phyloP scores from a whole-genome alignment of 2,113 vertebrate species.

The Crypturellus undulatus region DNA sequence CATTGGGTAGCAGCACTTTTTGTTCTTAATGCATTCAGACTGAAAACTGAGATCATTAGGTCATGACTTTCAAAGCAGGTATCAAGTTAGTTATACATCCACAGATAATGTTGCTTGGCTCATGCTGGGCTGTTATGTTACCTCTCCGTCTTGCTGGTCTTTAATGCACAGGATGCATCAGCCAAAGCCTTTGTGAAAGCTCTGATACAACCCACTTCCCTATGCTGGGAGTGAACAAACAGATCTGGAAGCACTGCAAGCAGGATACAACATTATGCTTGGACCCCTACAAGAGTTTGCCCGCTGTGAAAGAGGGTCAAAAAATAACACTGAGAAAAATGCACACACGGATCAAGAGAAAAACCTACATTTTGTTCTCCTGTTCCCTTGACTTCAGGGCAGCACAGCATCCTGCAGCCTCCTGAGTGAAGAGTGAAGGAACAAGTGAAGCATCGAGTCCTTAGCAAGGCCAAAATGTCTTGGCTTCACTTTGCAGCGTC shows the following conservation, averaged over 20 bases:
- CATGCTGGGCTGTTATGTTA: not conserved
- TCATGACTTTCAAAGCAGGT: not conserved
- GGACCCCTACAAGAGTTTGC: not conserved
- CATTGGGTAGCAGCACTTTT: not conserved
- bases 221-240: accelerated
- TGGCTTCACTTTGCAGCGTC: not conserved
- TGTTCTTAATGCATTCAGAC: not conserved
- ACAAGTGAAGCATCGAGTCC: accelerated
- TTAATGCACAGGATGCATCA: not conserved
- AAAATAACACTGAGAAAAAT: not conserved
- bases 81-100: not conserved
- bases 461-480: not conserved
- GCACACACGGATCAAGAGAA: not conserved
- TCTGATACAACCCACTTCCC: not conserved
- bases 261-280: accelerated
- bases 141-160: not conserved
- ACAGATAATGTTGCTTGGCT: not conserved
- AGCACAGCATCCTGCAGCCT: not conserved
- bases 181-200: not conserved
- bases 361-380: not conserved
- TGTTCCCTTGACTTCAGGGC: not conserved
- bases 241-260: not conserved
- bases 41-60: not conserved
- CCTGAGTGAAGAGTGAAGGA: not conserved
- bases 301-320: not conserved